phyloP scores from a whole-genome alignment of 53 echinoderm and acorn worm species.

The Mesocentrotus franciscanus region DNA sequence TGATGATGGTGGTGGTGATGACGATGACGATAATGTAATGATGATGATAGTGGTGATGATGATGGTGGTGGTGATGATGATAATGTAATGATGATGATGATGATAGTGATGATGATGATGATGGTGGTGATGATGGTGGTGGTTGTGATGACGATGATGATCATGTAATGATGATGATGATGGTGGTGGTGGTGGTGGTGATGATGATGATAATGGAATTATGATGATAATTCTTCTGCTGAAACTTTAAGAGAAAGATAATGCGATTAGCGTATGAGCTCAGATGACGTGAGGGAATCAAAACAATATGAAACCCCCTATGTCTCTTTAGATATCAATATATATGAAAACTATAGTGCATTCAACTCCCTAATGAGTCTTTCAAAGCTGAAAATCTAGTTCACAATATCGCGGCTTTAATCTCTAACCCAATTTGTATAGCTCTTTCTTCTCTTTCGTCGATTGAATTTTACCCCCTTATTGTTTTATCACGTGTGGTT shows the following conservation, averaged over 20 bases:
- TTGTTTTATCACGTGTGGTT: not conserved
- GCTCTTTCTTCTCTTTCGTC: not conserved
- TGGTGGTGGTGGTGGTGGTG: too few relatives aligned
- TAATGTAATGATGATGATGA: too few relatives aligned
- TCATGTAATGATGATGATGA: too few relatives aligned
- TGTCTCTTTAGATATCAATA: not conserved
- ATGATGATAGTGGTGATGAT: not conserved
- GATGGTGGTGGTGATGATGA: not conserved
- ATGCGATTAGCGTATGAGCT: too few relatives aligned
- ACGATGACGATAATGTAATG: not conserved
- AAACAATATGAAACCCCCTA: not conserved
- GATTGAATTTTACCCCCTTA: not conserved
- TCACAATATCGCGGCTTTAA: not conserved
- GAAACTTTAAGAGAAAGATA: too few relatives aligned
- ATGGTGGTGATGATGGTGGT: too few relatives aligned
- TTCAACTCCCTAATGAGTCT: not conserved
- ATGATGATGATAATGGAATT: too few relatives aligned
- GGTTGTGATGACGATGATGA: too few relatives aligned
- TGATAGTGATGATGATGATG: not conserved
- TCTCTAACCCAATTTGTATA: not conserved
- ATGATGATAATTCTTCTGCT: too few relatives aligned
- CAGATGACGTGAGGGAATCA: too few relatives aligned
- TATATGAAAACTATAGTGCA: not conserved
- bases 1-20: too few relatives aligned
- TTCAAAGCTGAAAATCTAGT: not conserved